Base-by-base conservation (phyloP, 2,888 invertebrate genomes). In the Harmothoe impar region DNA sequence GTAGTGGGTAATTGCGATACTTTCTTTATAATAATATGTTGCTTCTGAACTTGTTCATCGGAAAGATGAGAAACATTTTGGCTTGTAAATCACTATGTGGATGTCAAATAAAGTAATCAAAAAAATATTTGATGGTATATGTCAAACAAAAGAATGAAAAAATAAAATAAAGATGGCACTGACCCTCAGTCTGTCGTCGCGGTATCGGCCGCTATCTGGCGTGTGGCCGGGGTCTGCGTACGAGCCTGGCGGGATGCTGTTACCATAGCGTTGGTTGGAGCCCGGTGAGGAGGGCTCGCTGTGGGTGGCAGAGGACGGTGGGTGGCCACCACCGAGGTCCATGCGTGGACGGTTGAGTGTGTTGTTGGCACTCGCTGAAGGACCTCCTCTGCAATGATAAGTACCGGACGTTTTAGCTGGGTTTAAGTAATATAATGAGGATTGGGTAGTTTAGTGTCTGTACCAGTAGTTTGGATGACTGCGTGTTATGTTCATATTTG, bases 311-410 rank as follows among this genome's bases (percentile, higher is more conserved):
- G 90, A 78, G 3, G 92, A 90, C 15, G 91, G 90, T 0, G 86
- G 54, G 54, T 52, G 86, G 56, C 86, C 86, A 23, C 91, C 91
- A 29, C 92, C 91, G 89, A 93, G 92, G 56, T 90, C 91, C 93
- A 93, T 93, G 85, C 91, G 91, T 23, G 93, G 92, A 51, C 92
- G 89, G 81, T 92, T 91, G 10, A 93, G 89, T 25, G 93, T 93
- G 91, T 93, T 93, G 68, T 92, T 91, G 33, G 92, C 92, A 43
- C 92, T 92, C 5, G 91, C 88, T 31, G 88, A 89, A 5, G 92
- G 90, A 15, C 90, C 90, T 68, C 90, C 90, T 51, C 90, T 90
- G 77, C 15, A 89, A 86, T 20, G 29, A 89, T 20, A 62, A 43
- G 43, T 43, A 43, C 43, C 43, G 10, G 10, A 10, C 3, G 10